Evolutionary conservation across 2,113 vertebrate genomes (phyloP), one percentile per base, ranked within the genome.

Genomic region (Epinephelus lanceolatus): DNA sequence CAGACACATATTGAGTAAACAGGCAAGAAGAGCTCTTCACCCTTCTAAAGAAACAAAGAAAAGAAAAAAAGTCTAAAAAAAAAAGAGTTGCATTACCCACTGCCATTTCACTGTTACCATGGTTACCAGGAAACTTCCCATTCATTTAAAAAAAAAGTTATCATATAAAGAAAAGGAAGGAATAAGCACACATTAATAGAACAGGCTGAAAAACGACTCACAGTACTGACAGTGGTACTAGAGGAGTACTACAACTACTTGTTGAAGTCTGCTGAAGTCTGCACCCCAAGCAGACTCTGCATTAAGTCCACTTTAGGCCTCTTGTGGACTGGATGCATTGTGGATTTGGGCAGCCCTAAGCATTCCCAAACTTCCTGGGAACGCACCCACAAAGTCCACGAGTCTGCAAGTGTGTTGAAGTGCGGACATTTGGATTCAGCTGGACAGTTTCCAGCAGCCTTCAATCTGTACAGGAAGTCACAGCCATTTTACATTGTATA

Each of bases 1-100:
- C 94, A 95, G 93, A 95, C 93, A 94, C 86, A 92, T 90, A 89
- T 79, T 86, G 89, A 94, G 90, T 94, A 95, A 95, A 94, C 93
- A 94, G 92, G 81, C 83, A 91, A 92, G 81, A 92, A 92, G 27
- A 89, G 67, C 76, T 91, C 77, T 87, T 90, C 90, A 91, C 89
- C 91, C 86, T 89, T 91, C 78, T 83, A 81, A 90, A 30, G 30
- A 30, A 88, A 71, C 25, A 69, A 62, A 49, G 56, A 61, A 33
- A 51, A 83, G 40, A 42, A 76, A 69, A 3, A 27, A 30, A 30
- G 30, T 30, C 30, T 4, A 57, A 74, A 30, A 63, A 42, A 70
- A 63, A 76, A 71, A 81, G 9, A 76, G 81, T 89, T 88, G 86
- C 85, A 92, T 92, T 89, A 65, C 82, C 83, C 71, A 8, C 65